phyloP scores from a whole-genome alignment of 2,888 invertebrate species.

The Litoditis marina region DNA sequence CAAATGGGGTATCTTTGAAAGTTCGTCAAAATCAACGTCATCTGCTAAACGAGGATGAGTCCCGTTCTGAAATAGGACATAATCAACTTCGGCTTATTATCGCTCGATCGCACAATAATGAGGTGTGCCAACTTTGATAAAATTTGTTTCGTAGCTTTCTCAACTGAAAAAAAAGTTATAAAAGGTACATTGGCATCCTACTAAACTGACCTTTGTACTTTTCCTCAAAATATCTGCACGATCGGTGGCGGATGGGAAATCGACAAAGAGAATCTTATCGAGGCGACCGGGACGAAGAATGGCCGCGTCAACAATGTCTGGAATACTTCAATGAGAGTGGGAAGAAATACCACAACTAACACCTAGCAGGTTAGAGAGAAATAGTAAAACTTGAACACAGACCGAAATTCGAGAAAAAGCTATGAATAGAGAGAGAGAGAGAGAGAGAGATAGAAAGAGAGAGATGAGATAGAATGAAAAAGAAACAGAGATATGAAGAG shows the following conservation, averaged over 20 bases:
- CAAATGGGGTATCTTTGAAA: conserved; percentile 72
- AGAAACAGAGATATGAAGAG: neutral
- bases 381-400: no score
- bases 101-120: no score
- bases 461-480: neutral
- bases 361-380: no score
- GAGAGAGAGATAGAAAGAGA: neutral
- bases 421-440: neutral
- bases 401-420: no score
- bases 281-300: conserved; percentile 84
- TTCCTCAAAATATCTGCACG: conserved; percentile 78
- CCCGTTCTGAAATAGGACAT: conserved; percentile 71
- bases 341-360: no score
- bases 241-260: conserved; percentile 77
- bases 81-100: no score
- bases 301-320: conserved; percentile 88
- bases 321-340: no score
- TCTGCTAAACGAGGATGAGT: conserved; percentile 75
- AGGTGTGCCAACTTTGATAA: no score
- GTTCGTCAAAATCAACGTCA: conserved; percentile 74
- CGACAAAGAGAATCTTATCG: conserved; percentile 85
- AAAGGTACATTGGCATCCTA: no score
- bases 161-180: no score
- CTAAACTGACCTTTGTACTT: conserved; percentile 47
- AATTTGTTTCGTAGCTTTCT: no score